A percentile compares a stretch with the other conserved stretches of the same genome.
Evolutionary conservation across 2,113 vertebrate genomes (phyloP).

Genomic region (Myrmophylax atrothorax): DNA sequence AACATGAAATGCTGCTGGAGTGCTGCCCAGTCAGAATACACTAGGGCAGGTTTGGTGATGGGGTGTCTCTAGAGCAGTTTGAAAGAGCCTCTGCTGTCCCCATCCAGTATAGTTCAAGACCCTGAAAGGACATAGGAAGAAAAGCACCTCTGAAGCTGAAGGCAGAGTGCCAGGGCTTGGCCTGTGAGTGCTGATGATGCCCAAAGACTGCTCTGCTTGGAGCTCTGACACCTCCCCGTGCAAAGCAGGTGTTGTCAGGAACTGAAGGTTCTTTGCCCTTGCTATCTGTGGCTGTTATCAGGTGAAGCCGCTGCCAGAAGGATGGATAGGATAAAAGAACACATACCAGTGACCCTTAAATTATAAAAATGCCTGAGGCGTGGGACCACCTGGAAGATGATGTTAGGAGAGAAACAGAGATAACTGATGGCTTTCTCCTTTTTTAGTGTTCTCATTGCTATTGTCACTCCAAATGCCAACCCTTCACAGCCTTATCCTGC

Average conservation of each 20-base stretch:
- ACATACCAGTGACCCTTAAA: slow-evolving; percentile 12
- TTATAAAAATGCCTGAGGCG: slow-evolving; percentile 8
- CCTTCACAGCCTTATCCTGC: slow-evolving; percentile 19
- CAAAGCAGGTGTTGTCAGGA: slow-evolving; percentile 39
- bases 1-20: not conserved
- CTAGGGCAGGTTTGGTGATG: not conserved
- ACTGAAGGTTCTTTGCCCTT: not conserved
- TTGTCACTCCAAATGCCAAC: not conserved
- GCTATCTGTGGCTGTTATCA: slow-evolving; percentile 26
- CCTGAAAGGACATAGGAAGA: not conserved
- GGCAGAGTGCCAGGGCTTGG: not conserved
- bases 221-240: not conserved
- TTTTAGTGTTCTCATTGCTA: slow-evolving; percentile 1
- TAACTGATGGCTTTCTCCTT: not conserved
- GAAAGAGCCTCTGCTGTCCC: not conserved
- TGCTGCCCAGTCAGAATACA: not conserved
- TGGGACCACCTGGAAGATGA: slow-evolving; percentile 49
- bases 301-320: not conserved
- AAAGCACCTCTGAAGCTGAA: not conserved
- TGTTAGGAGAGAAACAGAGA: not conserved
- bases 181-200: not conserved
- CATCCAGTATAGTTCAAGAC: not conserved
- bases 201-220: not conserved
- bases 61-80: not conserved
- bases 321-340: not conserved